These are phyloP conservation scores for Perccottus glenii DNA, from an alignment of 2,113 vertebrate genomes.

Conservation along the genomic window DNA sequence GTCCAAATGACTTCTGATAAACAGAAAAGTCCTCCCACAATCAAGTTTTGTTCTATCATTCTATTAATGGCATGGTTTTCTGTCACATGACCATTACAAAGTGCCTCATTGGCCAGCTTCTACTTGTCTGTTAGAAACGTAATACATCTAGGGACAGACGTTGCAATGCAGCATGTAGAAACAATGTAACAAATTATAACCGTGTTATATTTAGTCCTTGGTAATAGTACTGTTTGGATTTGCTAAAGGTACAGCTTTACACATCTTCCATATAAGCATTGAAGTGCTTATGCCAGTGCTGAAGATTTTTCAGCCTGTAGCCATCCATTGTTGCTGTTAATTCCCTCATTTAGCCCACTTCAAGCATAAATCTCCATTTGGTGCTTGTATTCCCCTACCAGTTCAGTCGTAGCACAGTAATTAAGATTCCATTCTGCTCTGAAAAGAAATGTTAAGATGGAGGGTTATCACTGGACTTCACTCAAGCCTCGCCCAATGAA, in stretches of 20 bases:
- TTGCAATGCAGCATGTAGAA: too few species aligned
- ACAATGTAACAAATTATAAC: too few species aligned
- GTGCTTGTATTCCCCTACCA: slow-evolving; percentile 43
- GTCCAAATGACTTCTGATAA: slow-evolving; percentile 19
- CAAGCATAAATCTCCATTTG: slow-evolving; percentile 54
- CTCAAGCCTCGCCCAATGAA: slow-evolving; percentile 62
- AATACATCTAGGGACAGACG: too few species aligned
- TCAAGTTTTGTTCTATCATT: too few species aligned
- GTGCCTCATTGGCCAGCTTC: too few species aligned
- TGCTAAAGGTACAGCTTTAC: too few species aligned
- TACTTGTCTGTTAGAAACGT: too few species aligned
- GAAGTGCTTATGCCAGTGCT: slow-evolving; percentile 30
- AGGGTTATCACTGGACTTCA: slow-evolving; percentile 72
- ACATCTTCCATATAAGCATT: background rate
- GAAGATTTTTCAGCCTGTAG: slow-evolving; percentile 47
- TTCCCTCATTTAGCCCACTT: slow-evolving; percentile 64
- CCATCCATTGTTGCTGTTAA: slow-evolving; percentile 55
- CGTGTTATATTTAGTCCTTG: too few species aligned
- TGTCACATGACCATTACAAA: too few species aligned
- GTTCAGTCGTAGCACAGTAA: slow-evolving; percentile 60
- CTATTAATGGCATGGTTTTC: too few species aligned
- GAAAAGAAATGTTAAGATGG: slow-evolving; percentile 74
- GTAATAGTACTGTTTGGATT: too few species aligned
- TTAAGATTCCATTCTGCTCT: slow-evolving; percentile 77
- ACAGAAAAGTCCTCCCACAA: too few species aligned